phyloP scores from a whole-genome alignment of 2,113 vertebrate genomes.

The Columba janthina region DNA sequence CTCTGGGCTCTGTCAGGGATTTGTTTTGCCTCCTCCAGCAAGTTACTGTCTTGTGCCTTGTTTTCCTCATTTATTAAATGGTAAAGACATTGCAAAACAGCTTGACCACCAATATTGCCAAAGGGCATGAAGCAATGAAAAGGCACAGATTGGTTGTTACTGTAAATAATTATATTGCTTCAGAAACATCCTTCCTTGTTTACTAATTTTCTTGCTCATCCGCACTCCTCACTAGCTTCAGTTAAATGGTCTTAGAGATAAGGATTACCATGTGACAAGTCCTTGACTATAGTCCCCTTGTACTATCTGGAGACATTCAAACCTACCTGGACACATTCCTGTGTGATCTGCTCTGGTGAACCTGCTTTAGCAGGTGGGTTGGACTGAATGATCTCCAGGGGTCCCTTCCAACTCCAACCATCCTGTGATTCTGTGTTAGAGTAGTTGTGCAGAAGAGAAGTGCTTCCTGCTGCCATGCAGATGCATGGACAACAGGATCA shows the following conservation, averaged over 20 bases:
- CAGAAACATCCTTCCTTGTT: neutral
- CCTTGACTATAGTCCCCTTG: neutral
- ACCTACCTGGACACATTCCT: no score
- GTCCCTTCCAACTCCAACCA: no score
- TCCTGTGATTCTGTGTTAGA: neutral
- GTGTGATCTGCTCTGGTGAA: no score
- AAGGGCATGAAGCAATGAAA: neutral
- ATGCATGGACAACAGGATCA: neutral
- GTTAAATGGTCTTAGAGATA: neutral
- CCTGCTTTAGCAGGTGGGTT: no score
- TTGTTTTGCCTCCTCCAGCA: neutral
- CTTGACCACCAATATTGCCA: neutral
- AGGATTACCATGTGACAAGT: neutral
- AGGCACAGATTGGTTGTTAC: neutral
- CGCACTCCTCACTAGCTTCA: neutral
- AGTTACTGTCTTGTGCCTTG: neutral
- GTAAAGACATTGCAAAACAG: constrained; percentile 12
- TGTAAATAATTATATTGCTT: neutral
- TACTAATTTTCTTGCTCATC: neutral
- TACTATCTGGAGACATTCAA: neutral
- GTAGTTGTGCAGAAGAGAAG: neutral
- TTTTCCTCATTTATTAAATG: constrained; percentile 12
- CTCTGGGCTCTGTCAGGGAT: neutral
- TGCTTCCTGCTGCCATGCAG: neutral
- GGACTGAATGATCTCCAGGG: no score